phyloP scores from a whole-genome alignment of 2,888 invertebrate genomes.

The Cataglyphis rosenhaueri region DNA sequence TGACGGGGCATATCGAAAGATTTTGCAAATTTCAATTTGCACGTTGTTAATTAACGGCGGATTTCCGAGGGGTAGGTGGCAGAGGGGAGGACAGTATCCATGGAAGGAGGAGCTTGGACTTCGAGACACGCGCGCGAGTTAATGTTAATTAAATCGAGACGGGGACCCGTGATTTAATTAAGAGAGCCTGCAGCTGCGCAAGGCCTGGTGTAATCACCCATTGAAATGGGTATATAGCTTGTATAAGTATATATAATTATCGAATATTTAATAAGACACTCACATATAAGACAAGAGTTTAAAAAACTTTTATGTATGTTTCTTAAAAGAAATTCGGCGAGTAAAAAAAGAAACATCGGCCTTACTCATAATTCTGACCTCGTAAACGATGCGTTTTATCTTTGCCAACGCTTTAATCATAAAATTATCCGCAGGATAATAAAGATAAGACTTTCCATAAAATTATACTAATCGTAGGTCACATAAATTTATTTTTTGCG shows the following conservation, averaged over 20 bases:
- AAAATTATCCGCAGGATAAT: background rate
- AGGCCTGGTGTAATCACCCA: conserved; percentile 36
- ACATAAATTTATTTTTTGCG: background rate
- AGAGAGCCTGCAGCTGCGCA: conserved; percentile 56
- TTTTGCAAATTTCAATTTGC: conserved; percentile 67
- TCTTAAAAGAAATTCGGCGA: background rate
- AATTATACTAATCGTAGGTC: background rate
- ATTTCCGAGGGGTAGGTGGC: conserved; percentile 36
- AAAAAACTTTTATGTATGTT: background rate
- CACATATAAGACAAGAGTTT: conserved; percentile 30
- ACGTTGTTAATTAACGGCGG: conserved; percentile 68
- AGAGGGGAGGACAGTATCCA: background rate
- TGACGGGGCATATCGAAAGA: conserved; percentile 60
- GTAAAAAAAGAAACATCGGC: background rate
- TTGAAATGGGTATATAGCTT: conserved; percentile 36
- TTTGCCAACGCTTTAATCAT: background rate
- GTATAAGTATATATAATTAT: conserved; percentile 56
- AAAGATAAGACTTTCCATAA: background rate
- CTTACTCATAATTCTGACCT: background rate
- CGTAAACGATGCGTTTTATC: background rate
- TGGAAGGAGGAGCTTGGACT: conserved; percentile 40
- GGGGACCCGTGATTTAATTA: conserved; percentile 67
- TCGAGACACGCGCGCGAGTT: conserved; percentile 64
- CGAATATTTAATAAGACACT: conserved; percentile 65
- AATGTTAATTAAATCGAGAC: conserved; percentile 72